These are phyloP conservation scores for Acrocephalus scirpaceus DNA, from an alignment of 2,797 vertebrate species.

Conservation along the genomic window DNA sequence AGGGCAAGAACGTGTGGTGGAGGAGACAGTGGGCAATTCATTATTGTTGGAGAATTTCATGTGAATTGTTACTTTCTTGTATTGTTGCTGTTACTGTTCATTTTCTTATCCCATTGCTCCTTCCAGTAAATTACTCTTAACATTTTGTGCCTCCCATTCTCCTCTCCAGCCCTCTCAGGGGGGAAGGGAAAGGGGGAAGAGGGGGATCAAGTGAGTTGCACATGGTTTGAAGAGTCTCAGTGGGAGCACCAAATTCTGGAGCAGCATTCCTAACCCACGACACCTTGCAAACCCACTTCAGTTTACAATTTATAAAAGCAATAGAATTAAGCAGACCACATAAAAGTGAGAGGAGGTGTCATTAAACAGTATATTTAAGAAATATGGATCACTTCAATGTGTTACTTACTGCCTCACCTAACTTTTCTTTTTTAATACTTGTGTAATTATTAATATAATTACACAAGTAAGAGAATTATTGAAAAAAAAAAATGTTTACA, in stretches of 20 bases:
- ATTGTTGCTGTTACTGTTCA: not conserved
- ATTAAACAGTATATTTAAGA: not conserved
- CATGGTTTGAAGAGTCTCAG: not conserved
- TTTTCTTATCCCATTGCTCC: not conserved
- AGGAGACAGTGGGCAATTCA: no score
- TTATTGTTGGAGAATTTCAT: not conserved
- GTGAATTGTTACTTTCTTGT: not conserved
- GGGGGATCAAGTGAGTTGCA: rapidly evolving
- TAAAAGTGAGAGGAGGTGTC: not conserved
- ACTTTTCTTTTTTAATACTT: not conserved
- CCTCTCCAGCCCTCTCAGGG: not conserved
- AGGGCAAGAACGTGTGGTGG: rapidly evolving
- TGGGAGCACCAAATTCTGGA: not conserved
- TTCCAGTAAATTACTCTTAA: not conserved
- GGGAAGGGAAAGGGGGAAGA: not conserved
- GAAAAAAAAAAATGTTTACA: not conserved
- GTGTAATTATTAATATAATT: not conserved
- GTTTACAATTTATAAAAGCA: not conserved
- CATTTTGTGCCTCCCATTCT: not conserved
- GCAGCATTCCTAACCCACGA: not conserved
- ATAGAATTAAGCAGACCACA: not conserved
- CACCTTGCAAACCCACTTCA: not conserved
- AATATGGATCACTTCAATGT: not conserved
- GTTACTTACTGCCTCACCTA: not conserved
- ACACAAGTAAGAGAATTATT: not conserved